phyloP scores from a whole-genome alignment of 2,888 invertebrate species.

The Heteromyza rotundicornis region DNA sequence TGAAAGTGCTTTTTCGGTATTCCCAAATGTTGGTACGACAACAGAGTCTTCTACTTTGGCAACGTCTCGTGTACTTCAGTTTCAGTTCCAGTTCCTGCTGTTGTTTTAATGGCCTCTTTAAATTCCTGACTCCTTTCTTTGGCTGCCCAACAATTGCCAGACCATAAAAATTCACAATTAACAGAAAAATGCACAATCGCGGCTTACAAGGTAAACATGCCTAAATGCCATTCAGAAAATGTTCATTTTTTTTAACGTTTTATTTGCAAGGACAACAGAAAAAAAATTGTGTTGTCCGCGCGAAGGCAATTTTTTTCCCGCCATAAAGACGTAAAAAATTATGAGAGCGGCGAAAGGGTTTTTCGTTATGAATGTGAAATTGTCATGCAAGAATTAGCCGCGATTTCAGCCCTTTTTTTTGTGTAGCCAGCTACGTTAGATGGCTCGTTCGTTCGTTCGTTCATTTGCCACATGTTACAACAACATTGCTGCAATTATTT shows the following conservation, averaged over 20 bases:
- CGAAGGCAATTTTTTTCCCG: not conserved
- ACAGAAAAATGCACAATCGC: conserved; percentile 43
- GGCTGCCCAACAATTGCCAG: conserved; percentile 44
- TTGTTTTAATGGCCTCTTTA: conserved; percentile 31
- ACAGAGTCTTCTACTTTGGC: too few species aligned
- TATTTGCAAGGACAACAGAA: conserved; percentile 28
- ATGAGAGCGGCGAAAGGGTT: conserved; percentile 45
- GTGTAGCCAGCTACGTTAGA: too few species aligned
- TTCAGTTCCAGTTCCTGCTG: too few species aligned
- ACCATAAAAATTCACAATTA: conserved; percentile 60
- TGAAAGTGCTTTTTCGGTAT: too few species aligned
- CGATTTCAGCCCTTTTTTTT: conserved; percentile 34
- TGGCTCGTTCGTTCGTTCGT: conserved; percentile 9
- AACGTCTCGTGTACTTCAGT: not conserved
- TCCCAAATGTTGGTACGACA: too few species aligned
- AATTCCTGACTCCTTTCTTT: conserved; percentile 43
- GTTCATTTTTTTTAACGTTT: conserved; percentile 1
- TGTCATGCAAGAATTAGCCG: conserved; percentile 60
- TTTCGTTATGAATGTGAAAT: conserved; percentile 57
- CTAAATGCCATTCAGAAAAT: conserved; percentile 33
- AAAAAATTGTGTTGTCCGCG: conserved; percentile 3
- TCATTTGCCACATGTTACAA: too few species aligned
- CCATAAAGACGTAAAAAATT: conserved; percentile 27
- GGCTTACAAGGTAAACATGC: conserved; percentile 49
- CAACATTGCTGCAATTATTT: conserved; percentile 44